Evolutionary conservation across 2,113 vertebrate genomes (phyloP), one percentile per base, ranked within the genome.

Genomic region (Bombycilla garrulus): DNA sequence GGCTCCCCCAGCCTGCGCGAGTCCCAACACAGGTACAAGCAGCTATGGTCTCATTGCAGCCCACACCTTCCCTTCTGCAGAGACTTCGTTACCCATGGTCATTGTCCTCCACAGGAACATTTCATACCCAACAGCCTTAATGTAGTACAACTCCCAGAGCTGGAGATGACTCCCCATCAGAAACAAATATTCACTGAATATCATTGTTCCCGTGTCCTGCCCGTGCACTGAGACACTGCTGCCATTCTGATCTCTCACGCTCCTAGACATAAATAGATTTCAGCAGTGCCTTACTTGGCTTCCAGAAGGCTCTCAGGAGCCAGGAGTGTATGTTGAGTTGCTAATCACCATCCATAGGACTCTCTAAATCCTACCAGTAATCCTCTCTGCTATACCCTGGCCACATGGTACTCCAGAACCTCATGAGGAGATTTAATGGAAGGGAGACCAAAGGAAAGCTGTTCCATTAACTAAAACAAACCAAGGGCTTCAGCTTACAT

Each of bases 1-100:
- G 12, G 3, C 5, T 20, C 9, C 5, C n/a, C 14, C 0, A 1
- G 3, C 48, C 29, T 36, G 3, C 31, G 22, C 11, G 35, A 36
- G 2, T 6, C 26, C 6, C 22, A 80, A 10, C 7, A 14, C 6
- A 50, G 31, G 15, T 35, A 33, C 33, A 42, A 12, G 6, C 26
- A 48, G 21, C 18, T 50, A 5, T 9, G 21, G 22, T 28, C 18
- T 50, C 26, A 11, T 11, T 12, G 15, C 15, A 50, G 36, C 31
- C 22, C 10, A 23, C 26, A 51, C 11, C 22, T 15, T 58, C 36
- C 31, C 23, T 57, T 81, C 33, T 36, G 6, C 51, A 73, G 35
- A 31, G 12, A 23, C 15, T 36, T 44, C 22, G 58, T 26, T 21
- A 14, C 5, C 18, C 12, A 9, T 14, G 36, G 12, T 51, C 7